A percentile compares a stretch with the other conserved stretches of the same genome.
phyloP scores from a whole-genome alignment of 2,113 vertebrate genomes.

The Menidia beryllina region DNA sequence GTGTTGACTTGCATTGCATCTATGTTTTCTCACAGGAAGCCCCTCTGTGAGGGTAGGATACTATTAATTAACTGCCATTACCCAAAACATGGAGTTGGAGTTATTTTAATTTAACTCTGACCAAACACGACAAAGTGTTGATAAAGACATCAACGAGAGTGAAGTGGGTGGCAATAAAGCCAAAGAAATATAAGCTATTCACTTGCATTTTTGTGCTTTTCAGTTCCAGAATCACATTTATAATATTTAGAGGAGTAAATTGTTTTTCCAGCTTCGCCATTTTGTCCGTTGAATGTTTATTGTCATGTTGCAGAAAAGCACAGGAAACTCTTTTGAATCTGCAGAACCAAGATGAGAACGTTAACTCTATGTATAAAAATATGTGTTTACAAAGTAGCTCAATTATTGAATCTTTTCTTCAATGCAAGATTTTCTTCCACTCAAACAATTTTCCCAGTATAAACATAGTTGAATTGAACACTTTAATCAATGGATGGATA shows the following conservation, averaged over 20 bases:
- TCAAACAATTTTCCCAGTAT: background rate
- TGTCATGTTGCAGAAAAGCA: slow-evolving; percentile 46
- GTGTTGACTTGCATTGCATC: background rate
- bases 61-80: background rate
- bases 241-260: slow-evolving; percentile 8
- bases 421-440: slow-evolving; percentile 13
- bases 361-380: slow-evolving; percentile 32
- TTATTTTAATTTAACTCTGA: slow-evolving; percentile 19
- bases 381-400: slow-evolving; percentile 36
- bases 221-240: slow-evolving; percentile 5
- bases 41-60: background rate
- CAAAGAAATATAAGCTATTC: background rate
- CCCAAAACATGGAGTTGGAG: slow-evolving; percentile 13
- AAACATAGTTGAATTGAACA: background rate
- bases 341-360: slow-evolving; percentile 49
- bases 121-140: background rate
- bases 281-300: slow-evolving; percentile 22
- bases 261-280: background rate
- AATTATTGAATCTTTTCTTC: slow-evolving; percentile 13
- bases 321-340: slow-evolving; percentile 39
- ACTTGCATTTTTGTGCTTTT: background rate
- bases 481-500: no score
- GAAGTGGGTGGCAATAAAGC: background rate
- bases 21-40: background rate
- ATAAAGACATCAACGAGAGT: background rate